Conservation (phyloP, 2,888 invertebrate species). For the Phalangium opilio region DNA sequence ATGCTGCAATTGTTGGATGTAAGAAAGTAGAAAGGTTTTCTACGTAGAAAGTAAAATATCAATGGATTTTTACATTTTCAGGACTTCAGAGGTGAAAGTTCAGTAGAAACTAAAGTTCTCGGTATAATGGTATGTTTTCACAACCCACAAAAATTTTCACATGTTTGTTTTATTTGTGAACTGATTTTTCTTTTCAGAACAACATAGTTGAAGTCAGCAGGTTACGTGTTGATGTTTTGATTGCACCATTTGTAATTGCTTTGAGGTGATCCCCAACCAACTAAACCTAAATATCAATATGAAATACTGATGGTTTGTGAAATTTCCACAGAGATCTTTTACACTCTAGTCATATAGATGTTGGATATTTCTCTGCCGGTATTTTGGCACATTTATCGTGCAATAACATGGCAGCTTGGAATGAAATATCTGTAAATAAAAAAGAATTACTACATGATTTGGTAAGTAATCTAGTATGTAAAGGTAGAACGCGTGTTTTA, state of each 20-base stretch:
- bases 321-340: conserved; percentile 31
- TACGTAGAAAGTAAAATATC: not conserved
- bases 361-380: conserved; percentile 55
- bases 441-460: conserved; percentile 37
- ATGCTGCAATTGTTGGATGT: conserved; percentile 41
- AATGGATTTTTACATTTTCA: conserved; percentile 17
- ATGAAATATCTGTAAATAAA: conserved; percentile 25
- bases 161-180: no score
- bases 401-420: conserved; percentile 42
- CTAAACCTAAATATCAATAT: no score
- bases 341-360: conserved; percentile 47
- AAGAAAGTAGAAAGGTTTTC: no score
- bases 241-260: conserved; percentile 39
- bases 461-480: conserved; percentile 27
- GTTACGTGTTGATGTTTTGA: conserved; percentile 39
- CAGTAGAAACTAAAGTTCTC: conserved; percentile 58
- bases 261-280: conserved; percentile 26
- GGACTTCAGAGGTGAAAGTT: conserved; percentile 42
- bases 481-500: no score
- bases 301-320: no score
- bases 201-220: conserved; percentile 55
- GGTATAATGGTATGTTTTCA: conserved; percentile 40
- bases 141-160: no score
- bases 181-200: conserved; percentile 34
- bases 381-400: conserved; percentile 52